phyloP scores from a whole-genome alignment of 2,113 vertebrate genomes.

The Chrysochloris asiatica region DNA sequence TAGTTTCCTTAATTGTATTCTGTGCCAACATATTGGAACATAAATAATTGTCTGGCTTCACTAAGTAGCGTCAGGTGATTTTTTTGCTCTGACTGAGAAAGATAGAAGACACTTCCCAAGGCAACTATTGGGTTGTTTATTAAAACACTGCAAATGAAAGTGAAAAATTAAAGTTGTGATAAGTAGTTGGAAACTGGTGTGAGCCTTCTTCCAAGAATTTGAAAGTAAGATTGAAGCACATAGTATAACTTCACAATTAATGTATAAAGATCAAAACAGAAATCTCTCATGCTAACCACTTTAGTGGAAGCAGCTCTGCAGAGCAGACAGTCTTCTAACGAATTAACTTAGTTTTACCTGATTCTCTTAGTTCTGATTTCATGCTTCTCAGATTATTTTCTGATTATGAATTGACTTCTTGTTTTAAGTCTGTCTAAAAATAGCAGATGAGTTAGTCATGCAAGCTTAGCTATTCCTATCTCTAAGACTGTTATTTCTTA shows the following conservation, averaged over 20 bases:
- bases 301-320: background rate
- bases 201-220: background rate
- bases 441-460: background rate
- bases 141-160: constrained; percentile 49
- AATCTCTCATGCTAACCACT: background rate
- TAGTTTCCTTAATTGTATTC: constrained; percentile 4
- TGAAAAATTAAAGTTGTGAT: constrained; percentile 25
- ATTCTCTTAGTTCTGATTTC: constrained; percentile 30
- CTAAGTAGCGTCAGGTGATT: background rate
- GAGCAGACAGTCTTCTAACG: background rate
- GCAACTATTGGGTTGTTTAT: constrained; percentile 43
- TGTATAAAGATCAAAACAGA: background rate
- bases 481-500: background rate
- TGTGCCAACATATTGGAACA: constrained; percentile 39
- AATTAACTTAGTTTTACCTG: constrained; percentile 24
- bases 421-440: background rate
- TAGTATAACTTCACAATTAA: background rate
- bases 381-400: constrained; percentile 35
- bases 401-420: background rate
- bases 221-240: background rate
- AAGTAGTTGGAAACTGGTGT: background rate
- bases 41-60: constrained; percentile 48
- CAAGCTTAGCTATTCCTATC: background rate
- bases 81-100: constrained; percentile 35
- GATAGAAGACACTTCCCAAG: constrained; percentile 27